These are phyloP conservation scores for Onchidella celtica DNA, from an alignment of 2,888 invertebrate genomes.

Conservation along the genomic window DNA sequence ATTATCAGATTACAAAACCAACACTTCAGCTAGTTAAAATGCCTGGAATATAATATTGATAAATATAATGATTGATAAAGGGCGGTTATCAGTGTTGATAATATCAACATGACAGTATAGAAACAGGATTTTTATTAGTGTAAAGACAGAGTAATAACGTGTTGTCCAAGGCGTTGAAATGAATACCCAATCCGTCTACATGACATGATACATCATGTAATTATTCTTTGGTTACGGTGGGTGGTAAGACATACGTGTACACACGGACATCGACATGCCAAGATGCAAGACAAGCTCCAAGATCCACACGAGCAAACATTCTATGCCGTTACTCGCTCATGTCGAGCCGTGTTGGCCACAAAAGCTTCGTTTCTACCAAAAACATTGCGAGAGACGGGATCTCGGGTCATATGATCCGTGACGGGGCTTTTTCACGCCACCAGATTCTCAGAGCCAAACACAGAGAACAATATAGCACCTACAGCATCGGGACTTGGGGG, in stretches of 20 bases:
- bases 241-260: conserved; percentile 25
- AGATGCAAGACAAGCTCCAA: neutral
- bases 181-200: too few species aligned
- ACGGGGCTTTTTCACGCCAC: conserved; percentile 17
- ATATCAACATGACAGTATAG: too few species aligned
- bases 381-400: conserved; percentile 5
- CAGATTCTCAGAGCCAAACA: neutral
- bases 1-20: too few species aligned
- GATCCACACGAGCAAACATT: conserved; percentile 37
- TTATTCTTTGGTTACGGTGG: conserved; percentile 32
- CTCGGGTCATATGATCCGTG: neutral
- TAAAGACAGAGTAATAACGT: too few species aligned
- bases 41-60: too few species aligned
- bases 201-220: too few species aligned
- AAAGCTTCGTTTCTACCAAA: neutral
- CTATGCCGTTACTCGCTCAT: conserved; percentile 11
- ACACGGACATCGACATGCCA: conserved; percentile 12
- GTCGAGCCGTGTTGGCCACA: conserved; percentile 37
- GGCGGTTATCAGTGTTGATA: too few species aligned
- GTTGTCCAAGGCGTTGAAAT: too few species aligned
- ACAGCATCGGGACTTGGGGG: neutral
- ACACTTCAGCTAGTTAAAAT: too few species aligned
- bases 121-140: too few species aligned
- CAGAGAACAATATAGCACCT: conserved; percentile 11
- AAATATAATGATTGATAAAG: too few species aligned